Percentiles rank a stretch among this genome's conserved stretches.
Conservation (phyloP, 2,888 invertebrate species). For the Dynastes tityus region DNA sequence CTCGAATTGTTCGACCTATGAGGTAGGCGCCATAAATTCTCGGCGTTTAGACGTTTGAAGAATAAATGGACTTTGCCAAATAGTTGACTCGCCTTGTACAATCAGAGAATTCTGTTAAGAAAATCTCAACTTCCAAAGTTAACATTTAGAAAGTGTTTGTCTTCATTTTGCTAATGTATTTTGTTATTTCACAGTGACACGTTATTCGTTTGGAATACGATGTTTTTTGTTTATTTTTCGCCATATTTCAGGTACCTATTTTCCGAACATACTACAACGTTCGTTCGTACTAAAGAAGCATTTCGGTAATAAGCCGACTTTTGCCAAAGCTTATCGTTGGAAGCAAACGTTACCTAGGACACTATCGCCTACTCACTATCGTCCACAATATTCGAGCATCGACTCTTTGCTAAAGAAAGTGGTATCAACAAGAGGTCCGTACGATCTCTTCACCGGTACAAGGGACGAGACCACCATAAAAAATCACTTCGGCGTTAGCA, state of each 20-base stretch:
- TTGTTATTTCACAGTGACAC: no score
- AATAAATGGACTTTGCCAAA: no score
- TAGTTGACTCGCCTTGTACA: no score
- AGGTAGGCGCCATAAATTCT: no score
- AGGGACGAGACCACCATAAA: constrained; percentile 72
- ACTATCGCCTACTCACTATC: background rate
- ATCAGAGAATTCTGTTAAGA: no score
- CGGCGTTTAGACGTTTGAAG: no score
- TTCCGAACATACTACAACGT: background rate
- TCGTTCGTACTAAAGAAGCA: background rate
- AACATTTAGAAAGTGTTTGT: no score
- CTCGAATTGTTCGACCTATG: no score
- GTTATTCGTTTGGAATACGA: no score
- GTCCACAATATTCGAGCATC: background rate
- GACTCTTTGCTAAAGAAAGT: constrained; percentile 54
- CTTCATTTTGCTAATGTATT: no score
- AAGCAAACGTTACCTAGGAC: constrained; percentile 46
- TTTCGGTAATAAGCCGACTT: background rate
- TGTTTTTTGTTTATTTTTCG: background rate
- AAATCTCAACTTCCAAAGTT: no score
- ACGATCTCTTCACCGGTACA: constrained; percentile 70
- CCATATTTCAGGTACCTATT: background rate
- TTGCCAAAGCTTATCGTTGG: constrained; percentile 53
- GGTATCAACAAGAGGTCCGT: constrained; percentile 66
- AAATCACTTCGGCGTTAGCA: constrained; percentile 71